These are phyloP conservation scores for Merodon equestris DNA, from an alignment of 2,888 invertebrate genomes.

Conservation along the genomic window DNA sequence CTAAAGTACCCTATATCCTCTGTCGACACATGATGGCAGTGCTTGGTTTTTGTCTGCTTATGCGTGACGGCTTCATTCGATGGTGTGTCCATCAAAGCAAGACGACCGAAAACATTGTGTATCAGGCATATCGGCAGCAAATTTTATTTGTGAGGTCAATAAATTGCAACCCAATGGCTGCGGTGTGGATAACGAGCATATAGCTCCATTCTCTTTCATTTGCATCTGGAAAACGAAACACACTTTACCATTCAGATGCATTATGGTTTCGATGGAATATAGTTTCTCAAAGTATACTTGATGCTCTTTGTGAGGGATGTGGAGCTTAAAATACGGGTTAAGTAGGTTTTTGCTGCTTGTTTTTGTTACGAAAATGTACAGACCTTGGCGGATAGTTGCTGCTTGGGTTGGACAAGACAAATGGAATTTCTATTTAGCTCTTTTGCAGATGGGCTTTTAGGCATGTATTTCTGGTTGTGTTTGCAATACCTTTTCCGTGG, in stretches of 20 bases:
- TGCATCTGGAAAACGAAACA: conserved; percentile 23
- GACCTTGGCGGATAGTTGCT: background rate
- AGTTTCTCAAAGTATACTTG: conserved; percentile 8
- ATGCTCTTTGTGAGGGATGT: conserved; percentile 9
- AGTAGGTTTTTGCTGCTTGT: background rate
- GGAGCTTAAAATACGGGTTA: conserved; percentile 10
- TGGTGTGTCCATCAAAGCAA: conserved; percentile 13
- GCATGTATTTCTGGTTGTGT: too few species aligned
- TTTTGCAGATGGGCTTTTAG: too few species aligned
- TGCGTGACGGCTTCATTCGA: conserved; percentile 14
- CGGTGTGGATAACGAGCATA: background rate
- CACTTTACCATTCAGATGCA: conserved; percentile 28
- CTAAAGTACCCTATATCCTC: background rate
- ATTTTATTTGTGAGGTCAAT: conserved; percentile 17
- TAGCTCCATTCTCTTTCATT: conserved; percentile 26
- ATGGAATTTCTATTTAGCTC: too few species aligned
- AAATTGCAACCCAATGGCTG: conserved; percentile 4
- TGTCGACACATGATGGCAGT: background rate
- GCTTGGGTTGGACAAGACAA: too few species aligned
- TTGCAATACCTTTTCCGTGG: too few species aligned
- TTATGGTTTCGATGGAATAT: conserved; percentile 2
- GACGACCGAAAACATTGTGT: background rate
- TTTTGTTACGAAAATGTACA: background rate
- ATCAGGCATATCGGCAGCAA: background rate
- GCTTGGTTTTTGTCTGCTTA: background rate